Evolutionary conservation across 2,797 vertebrate species (phyloP).

Genomic region (Pogonophryne albipinna): DNA sequence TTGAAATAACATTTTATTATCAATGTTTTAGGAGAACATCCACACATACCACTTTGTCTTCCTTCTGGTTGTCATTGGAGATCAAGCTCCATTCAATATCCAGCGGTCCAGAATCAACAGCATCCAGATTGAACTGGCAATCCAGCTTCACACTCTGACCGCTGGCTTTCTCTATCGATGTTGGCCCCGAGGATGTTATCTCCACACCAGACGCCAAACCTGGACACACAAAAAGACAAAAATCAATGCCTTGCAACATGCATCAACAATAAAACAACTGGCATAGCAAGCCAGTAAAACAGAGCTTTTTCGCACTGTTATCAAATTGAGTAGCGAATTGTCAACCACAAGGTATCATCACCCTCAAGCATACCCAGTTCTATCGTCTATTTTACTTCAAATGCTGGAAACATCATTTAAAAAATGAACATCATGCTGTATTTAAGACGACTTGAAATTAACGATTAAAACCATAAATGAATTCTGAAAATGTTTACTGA

Average conservation of each 20-base stretch:
- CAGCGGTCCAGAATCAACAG: slow-evolving; percentile 86
- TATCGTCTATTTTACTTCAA: too few species aligned
- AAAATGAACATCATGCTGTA: too few species aligned
- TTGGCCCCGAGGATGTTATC: slow-evolving; percentile 81
- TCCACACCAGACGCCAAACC: slow-evolving; percentile 81
- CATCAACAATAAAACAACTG: neutral
- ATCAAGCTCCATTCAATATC: slow-evolving; percentile 95
- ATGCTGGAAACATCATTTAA: too few species aligned
- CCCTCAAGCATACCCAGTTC: too few species aligned
- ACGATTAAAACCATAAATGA: too few species aligned
- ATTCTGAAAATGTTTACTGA: too few species aligned
- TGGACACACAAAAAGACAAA: slow-evolving; percentile 40
- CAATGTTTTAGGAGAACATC: neutral
- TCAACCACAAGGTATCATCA: too few species aligned
- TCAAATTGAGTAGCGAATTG: too few species aligned
- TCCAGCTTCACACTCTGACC: slow-evolving; percentile 90
- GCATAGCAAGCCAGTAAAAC: too few species aligned
- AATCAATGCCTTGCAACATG: neutral
- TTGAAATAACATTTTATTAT: slow-evolving; percentile 4
- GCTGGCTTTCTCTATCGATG: slow-evolving; percentile 89
- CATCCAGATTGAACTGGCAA: slow-evolving; percentile 86
- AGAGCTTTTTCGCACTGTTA: too few species aligned
- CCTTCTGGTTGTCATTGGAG: slow-evolving; percentile 90
- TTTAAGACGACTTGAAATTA: too few species aligned
- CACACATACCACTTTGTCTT: slow-evolving; percentile 89